Base-by-base conservation (phyloP, 2,113 vertebrate species). In the Salvelinus namaycush region DNA sequence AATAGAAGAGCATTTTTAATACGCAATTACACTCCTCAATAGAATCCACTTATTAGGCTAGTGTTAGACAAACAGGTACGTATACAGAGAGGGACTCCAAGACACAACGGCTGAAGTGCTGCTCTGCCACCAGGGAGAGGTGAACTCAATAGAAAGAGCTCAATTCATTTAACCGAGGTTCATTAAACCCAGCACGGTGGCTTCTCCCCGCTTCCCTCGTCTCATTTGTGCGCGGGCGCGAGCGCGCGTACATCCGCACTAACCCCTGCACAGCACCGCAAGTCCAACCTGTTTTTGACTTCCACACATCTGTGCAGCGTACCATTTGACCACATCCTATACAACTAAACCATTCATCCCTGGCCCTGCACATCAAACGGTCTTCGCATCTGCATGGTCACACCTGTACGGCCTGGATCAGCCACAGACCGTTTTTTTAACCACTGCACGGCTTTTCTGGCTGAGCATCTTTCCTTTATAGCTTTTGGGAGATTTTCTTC, bases 151-250 rank as follows among this genome's bases (percentile, higher is more conserved):
- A 88, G 89, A 86, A 90, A 84, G 86, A 87, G 87, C 85, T 89
- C 90, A 90, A 92, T 91, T 90, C 87, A 90, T 91, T 92, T 91
- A 87, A 84, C 85, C 82, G 79, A 80, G 91, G 88, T 92, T 90
- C 90, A 89, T 90, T 91, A 90, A 87, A 89, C 87, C 75, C 78
- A 69, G 84, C 78, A 85, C 89, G 79, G 78, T 70, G 81, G 85
- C 85, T 83, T 77, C 85, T 83, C 83, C 70, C 81, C 82, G 81
- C 81, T 70, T 81, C 81, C 73, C 77, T 18, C 44, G 75, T 79
- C 87, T 86, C 88, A 86, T 91, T 85, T 86, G 81, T 54, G 70
- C 78, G 79, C 2, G n/a, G 22, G 29, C 4, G 29, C 29, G 4
- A 5, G 29, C 29, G n/a, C 2, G 9, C 1, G n/a, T 9, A n/a